Percentiles rank a stretch among this genome's conserved stretches.
These are phyloP conservation scores for Calephelis virginiensis DNA, from an alignment of 1,140 invertebrate genomes.

Conservation along the genomic window DNA sequence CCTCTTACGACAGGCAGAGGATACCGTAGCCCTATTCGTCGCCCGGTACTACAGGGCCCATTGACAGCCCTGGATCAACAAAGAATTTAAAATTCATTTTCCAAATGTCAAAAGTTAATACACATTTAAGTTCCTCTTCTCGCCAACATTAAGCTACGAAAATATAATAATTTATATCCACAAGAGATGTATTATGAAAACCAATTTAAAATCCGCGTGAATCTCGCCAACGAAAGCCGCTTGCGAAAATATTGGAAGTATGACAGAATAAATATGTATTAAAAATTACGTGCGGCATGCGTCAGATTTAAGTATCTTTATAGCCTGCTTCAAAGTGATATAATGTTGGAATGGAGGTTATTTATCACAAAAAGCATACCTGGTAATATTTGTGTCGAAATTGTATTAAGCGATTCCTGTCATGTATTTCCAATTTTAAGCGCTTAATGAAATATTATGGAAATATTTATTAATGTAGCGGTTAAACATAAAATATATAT, in stretches of 20 bases:
- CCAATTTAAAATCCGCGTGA: slow-evolving; percentile 56
- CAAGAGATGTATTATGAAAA: slow-evolving; percentile 31
- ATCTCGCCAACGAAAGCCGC: slow-evolving; percentile 27
- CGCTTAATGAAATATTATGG: not conserved
- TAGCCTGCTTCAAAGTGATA: slow-evolving; percentile 21
- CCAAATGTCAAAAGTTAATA: no score
- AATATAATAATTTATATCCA: slow-evolving; percentile 2
- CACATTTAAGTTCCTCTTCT: no score
- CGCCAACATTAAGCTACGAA: not conserved
- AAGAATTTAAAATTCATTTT: no score
- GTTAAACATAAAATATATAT: no score
- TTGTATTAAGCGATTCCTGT: slow-evolving; percentile 12
- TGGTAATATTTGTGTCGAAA: slow-evolving; percentile 2
- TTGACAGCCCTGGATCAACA: no score
- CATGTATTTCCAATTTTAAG: slow-evolving; percentile 6
- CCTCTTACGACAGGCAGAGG: no score
- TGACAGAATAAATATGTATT: slow-evolving; percentile 62
- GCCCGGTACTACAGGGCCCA: no score
- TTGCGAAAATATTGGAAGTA: slow-evolving; percentile 40
- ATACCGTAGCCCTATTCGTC: no score
- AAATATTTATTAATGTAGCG: not conserved
- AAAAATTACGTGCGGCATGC: slow-evolving; percentile 50
- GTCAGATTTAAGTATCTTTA: slow-evolving; percentile 30
- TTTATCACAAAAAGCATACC: slow-evolving; percentile 5
- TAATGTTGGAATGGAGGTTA: slow-evolving; percentile 11